A percentile compares a stretch with the other conserved stretches of the same genome.
Evolutionary conservation across 53 echinoderm and acorn worm species (phyloP).

Genomic region (Paracentrotus lividus): DNA sequence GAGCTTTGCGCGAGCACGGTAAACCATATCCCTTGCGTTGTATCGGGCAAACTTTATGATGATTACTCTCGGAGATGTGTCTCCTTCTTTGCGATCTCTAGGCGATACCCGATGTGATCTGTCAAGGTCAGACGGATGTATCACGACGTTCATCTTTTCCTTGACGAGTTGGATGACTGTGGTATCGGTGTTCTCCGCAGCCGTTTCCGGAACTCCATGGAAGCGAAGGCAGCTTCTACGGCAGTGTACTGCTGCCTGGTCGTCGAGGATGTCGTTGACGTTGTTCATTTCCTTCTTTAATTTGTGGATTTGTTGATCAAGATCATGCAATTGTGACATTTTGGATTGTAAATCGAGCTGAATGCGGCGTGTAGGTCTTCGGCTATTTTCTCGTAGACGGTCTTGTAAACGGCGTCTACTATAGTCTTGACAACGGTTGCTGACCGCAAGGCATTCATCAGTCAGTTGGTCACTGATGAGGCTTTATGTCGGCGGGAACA

Average conservation of each 20-base stretch:
- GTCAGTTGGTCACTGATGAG: too few relatives aligned
- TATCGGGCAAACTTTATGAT: slow-evolving; percentile 44
- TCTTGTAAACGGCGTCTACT: too few relatives aligned
- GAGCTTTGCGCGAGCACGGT: slow-evolving; percentile 49
- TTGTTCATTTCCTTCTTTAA: too few relatives aligned
- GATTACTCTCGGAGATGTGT: neutral
- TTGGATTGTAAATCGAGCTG: too few relatives aligned
- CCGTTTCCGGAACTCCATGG: neutral
- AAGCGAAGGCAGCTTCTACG: neutral
- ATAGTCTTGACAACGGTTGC: too few relatives aligned
- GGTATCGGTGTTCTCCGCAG: neutral
- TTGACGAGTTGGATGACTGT: neutral
- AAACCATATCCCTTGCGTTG: slow-evolving; percentile 12
- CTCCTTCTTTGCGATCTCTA: neutral
- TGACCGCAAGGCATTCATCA: too few relatives aligned
- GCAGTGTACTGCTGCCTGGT: neutral
- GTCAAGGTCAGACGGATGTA: neutral
- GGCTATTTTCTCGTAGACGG: too few relatives aligned
- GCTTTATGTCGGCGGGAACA: too few relatives aligned
- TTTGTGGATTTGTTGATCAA: too few relatives aligned
- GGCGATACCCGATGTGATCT: slow-evolving; percentile 31
- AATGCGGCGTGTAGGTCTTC: too few relatives aligned
- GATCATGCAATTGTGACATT: too few relatives aligned
- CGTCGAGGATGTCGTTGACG: too few relatives aligned
- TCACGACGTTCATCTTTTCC: slow-evolving; percentile 29